These are phyloP conservation scores for Aurelia aurita DNA, from an alignment of 30 jellyfish, hydroid and myxozoan genomes.

Conservation along the genomic window DNA sequence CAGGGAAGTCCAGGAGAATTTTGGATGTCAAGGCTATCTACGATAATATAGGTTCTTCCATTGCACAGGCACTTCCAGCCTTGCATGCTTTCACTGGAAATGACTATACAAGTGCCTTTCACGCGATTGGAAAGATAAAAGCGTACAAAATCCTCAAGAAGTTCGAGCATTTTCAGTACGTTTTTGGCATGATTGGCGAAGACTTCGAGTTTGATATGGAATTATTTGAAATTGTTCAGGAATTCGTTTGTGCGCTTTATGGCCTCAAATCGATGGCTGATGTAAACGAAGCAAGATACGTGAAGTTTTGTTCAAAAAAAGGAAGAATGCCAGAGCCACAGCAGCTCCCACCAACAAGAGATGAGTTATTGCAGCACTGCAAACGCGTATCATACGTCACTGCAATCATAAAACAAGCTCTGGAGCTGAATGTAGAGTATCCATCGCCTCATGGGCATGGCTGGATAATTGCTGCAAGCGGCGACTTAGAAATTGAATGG, in stretches of 20 bases:
- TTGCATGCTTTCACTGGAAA: slow-evolving; percentile 61
- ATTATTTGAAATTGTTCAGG: slow-evolving; percentile 11
- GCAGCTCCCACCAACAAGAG: slow-evolving; percentile 70
- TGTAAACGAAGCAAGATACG: slow-evolving; percentile 53
- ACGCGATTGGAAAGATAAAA: slow-evolving; percentile 34
- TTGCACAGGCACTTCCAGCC: slow-evolving; percentile 41
- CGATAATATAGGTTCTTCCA: slow-evolving; percentile 15
- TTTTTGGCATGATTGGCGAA: slow-evolving; percentile 38
- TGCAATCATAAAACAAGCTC: no score
- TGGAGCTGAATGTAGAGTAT: no score
- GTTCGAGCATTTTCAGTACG: slow-evolving; percentile 35
- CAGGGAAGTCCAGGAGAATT: slow-evolving; percentile 15
- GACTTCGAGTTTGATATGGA: slow-evolving; percentile 13
- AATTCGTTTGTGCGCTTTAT: slow-evolving; percentile 51
- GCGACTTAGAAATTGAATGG: no score
- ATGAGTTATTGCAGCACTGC: no score
- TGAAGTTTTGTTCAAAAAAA: slow-evolving; percentile 43
- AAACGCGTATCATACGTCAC: no score
- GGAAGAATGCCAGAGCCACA: slow-evolving; percentile 67
- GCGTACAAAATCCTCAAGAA: slow-evolving; percentile 33
- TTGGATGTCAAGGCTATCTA: slow-evolving; percentile 46
- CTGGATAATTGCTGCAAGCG: no score
- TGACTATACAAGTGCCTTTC: slow-evolving; percentile 61
- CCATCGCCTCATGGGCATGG: no score
- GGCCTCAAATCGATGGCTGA: slow-evolving; percentile 17